Conservation (phyloP, 2,888 invertebrate genomes). For the Drosophila niveifrons region DNA sequence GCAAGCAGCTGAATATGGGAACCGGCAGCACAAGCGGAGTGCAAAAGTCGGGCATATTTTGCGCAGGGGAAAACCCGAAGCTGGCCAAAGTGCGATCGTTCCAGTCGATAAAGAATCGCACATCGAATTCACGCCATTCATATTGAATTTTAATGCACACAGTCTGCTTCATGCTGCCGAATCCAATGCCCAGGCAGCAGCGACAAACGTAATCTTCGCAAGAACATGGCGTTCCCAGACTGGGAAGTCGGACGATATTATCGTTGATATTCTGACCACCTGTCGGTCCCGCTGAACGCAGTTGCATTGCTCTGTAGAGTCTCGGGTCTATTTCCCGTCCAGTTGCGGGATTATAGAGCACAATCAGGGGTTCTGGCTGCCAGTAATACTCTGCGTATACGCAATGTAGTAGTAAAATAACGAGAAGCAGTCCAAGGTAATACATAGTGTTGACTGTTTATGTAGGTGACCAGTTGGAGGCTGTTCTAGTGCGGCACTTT, state of each 20-base stretch:
- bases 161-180: conserved; percentile 48
- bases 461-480: conserved; percentile 35
- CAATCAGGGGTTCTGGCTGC: conserved; percentile 1
- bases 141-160: conserved; percentile 53
- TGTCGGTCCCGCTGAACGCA: neutral
- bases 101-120: conserved; percentile 51
- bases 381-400: conserved; percentile 37
- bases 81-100: conserved; percentile 49
- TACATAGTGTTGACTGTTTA: conserved; percentile 44
- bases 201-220: conserved; percentile 60
- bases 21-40: conserved; percentile 63
- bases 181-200: conserved; percentile 66
- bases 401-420: conserved; percentile 10
- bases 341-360: conserved; percentile 52
- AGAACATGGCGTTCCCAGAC: conserved; percentile 61
- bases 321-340: conserved; percentile 37
- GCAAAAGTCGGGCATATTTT: conserved; percentile 65
- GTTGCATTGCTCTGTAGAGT: neutral
- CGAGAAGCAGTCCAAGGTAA: conserved; percentile 40
- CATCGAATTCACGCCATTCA: conserved; percentile 29
- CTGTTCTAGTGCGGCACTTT: conserved; percentile 2
- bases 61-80: conserved; percentile 51
- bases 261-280: conserved; percentile 26
- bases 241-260: conserved; percentile 66
- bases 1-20: conserved; percentile 65